Percentiles rank a stretch among this genome's conserved stretches.
These are phyloP conservation scores for Cyrtonyx montezumae DNA, from an alignment of 2,113 vertebrate genomes.

Conservation along the genomic window DNA sequence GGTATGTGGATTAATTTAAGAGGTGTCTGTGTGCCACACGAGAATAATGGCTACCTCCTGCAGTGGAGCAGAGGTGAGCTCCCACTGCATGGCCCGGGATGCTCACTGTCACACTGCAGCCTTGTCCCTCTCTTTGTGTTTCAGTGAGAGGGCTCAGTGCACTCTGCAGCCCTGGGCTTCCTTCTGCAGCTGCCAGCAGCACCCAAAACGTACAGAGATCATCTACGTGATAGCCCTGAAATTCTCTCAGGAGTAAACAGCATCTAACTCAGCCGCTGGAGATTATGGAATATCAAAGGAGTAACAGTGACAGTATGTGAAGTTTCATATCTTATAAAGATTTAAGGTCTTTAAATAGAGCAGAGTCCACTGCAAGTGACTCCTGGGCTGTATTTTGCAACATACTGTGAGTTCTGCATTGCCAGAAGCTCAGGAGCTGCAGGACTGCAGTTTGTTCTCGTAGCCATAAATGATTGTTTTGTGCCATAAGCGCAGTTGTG, in stretches of 20 bases:
- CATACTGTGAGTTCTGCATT: neutral
- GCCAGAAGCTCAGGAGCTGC: neutral
- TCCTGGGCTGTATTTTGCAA: neutral
- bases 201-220: neutral
- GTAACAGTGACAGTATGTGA: neutral
- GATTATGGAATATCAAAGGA: neutral
- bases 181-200: neutral
- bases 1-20: slow-evolving; percentile 28
- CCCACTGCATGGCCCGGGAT: neutral
- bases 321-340: neutral
- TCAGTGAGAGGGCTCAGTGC: neutral
- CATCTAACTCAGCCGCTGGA: neutral
- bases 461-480: neutral
- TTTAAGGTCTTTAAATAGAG: neutral
- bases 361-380: neutral
- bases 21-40: neutral
- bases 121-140: neutral
- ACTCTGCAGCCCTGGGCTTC: neutral
- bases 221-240: neutral
- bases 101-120: neutral
- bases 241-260: neutral
- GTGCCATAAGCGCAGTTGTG: fast-evolving
- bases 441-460: neutral
- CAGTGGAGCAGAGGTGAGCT: neutral
- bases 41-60: neutral